Base-by-base conservation (phyloP, 1,140 invertebrate species). In the Pseudobourletiella spinata region DNA sequence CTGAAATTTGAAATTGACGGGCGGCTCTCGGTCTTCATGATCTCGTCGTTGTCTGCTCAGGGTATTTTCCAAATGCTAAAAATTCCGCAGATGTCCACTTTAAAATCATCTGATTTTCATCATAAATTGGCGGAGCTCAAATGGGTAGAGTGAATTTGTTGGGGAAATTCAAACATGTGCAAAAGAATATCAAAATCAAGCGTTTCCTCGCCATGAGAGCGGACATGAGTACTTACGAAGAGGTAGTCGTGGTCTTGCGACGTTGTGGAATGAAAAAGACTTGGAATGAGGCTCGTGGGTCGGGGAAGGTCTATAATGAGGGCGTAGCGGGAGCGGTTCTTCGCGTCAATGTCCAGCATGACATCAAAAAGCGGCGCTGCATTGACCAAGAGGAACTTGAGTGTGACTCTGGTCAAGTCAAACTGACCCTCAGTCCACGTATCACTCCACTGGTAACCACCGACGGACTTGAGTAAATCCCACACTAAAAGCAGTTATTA, bases 241-340 rank as follows among this genome's bases (percentile, higher is more conserved):
- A 62, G 50, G 15, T 58, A 59, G n/a, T 67, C 61, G 22, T 67
- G 61, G 35, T 67, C 59, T 22, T 43, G 43, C 50, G 29, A 35
- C 35, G 35, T 30, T 16, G 43, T 20, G 32, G 28, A 28, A 24
- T 43, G 58, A 39, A 67, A 52, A 35, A 67, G 51, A 58, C 60
- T 67, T 51, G 65, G 65, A 58, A 63, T 57, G 39, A 67, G 61
- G 50, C 57, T 67, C 8, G 61, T 67, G n/a, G 61, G 51, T 32
- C 65, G 57, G 46, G 65, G 65, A 14, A 67, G 59, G 32, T 67
- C 65, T 55, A 67, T 57, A 18, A 67, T 67, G 44, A 67, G 46
- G 25, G 65, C 65, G 25, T 56, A 67, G 39, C 56, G 16, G 29
- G 57, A 55, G 22, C 56, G 30, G 39, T 67, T 58, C 42, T 59